Evolutionary conservation across 2,888 invertebrate genomes (phyloP).

Genomic region (Proisotoma minuta): DNA sequence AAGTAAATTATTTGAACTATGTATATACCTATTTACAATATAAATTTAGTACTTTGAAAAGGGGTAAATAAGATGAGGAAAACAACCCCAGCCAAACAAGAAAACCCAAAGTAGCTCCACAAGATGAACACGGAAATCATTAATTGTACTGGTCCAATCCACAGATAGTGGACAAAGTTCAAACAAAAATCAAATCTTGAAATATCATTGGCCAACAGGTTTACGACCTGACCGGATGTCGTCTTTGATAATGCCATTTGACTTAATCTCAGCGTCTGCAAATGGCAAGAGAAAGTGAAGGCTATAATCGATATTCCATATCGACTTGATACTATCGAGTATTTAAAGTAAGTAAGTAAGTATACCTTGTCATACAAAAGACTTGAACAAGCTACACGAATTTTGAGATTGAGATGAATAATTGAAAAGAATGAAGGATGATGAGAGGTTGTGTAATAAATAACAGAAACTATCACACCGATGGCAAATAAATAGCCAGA

Average conservation of each 20-base stretch:
- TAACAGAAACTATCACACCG: constrained; percentile 6
- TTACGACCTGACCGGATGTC: constrained; percentile 87
- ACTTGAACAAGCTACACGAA: constrained; percentile 14
- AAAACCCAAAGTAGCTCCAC: constrained; percentile 68
- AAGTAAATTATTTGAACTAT: background rate
- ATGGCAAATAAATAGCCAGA: constrained; percentile 18
- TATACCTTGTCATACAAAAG: constrained; percentile 16
- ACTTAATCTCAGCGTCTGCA: constrained; percentile 67
- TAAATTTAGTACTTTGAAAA: constrained; percentile 64
- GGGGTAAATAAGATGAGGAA: constrained; percentile 76
- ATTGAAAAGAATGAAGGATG: constrained; percentile 17
- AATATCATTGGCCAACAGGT: constrained; percentile 69
- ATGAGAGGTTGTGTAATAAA: constrained; percentile 11
- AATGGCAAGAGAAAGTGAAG: background rate
- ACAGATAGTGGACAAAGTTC: constrained; percentile 29
- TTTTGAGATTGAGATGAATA: constrained; percentile 13
- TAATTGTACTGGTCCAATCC: constrained; percentile 74
- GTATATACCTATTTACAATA: background rate
- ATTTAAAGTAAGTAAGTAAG: background rate
- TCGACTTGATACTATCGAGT: background rate
- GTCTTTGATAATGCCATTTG: constrained; percentile 79
- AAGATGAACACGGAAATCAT: constrained; percentile 73
- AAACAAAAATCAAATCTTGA: constrained; percentile 26
- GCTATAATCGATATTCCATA: background rate
- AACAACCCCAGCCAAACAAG: constrained; percentile 71